Evolutionary conservation across 2,888 invertebrate genomes (phyloP).

Genomic region (Mythimna vitellina): DNA sequence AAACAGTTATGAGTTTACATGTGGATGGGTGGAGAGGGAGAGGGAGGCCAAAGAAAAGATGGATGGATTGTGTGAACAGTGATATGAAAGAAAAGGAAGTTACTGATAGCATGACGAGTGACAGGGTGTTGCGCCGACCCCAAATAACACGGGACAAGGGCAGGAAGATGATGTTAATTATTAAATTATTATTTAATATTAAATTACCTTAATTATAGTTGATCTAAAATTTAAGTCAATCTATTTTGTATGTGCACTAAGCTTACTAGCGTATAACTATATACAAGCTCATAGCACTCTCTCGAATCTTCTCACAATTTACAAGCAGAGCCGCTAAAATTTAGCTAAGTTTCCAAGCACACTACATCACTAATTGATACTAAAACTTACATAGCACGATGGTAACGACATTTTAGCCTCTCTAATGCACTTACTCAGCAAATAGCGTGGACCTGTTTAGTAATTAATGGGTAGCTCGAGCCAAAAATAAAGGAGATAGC

Average conservation of each 20-base stretch:
- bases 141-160: too few species aligned
- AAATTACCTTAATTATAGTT: too few species aligned
- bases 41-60: too few species aligned
- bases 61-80: too few species aligned
- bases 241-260: conserved; percentile 3
- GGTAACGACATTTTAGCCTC: conserved; percentile 51
- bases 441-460: conserved; percentile 52
- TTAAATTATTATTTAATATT: too few species aligned
- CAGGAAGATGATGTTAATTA: too few species aligned
- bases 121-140: too few species aligned
- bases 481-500: conserved; percentile 50
- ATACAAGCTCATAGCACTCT: not conserved
- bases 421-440: conserved; percentile 57
- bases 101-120: too few species aligned
- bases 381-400: conserved; percentile 52
- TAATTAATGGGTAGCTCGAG: conserved; percentile 56
- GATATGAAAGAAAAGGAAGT: too few species aligned
- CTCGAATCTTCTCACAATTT: conserved; percentile 38
- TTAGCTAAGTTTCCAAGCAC: conserved; percentile 42
- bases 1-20: too few species aligned
- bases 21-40: too few species aligned
- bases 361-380: conserved; percentile 58
- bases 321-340: conserved; percentile 45
- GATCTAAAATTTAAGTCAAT: not conserved
- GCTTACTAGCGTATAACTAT: not conserved